phyloP scores from a whole-genome alignment of 2,113 vertebrate genomes.

The Neoarius graeffei region DNA sequence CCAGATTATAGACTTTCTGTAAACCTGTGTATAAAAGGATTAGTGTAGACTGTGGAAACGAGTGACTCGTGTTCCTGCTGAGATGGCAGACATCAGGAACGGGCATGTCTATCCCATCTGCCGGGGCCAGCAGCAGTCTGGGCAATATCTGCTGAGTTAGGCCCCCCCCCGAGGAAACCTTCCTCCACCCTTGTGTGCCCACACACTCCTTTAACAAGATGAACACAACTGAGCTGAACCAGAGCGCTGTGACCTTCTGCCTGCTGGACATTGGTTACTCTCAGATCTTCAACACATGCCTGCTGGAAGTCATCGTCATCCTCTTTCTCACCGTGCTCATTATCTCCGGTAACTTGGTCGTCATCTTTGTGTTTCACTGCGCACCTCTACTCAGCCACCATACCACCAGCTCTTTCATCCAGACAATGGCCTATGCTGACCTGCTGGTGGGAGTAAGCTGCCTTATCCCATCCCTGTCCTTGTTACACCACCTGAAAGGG shows the following conservation, averaged over 20 bases:
- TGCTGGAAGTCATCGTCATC: conserved; percentile 89
- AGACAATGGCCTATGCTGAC: conserved; percentile 98
- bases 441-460: conserved; percentile 95
- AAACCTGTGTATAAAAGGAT: conserved; percentile 14
- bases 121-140: conserved; percentile 27
- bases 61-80: conserved; percentile 41
- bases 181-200: conserved; percentile 42
- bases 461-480: conserved; percentile 90
- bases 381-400: conserved; percentile 96
- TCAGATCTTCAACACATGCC: conserved; percentile 84
- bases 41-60: neutral
- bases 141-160: conserved; percentile 24
- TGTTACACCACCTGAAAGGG: conserved; percentile 84
- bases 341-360: conserved; percentile 92
- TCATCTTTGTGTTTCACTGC: conserved; percentile 98
- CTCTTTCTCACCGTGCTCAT: conserved; percentile 92
- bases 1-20: neutral
- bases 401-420: conserved; percentile 96
- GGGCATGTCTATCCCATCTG: conserved; percentile 67
- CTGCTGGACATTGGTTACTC: conserved; percentile 88
- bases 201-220: conserved; percentile 79
- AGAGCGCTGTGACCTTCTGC: conserved; percentile 86
- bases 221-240: conserved; percentile 89
- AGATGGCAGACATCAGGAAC: conserved; percentile 68
- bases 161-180: conserved; percentile 34